Evolutionary conservation across 2,888 invertebrate species (phyloP).

Genomic region (Orthonevra nobilis): DNA sequence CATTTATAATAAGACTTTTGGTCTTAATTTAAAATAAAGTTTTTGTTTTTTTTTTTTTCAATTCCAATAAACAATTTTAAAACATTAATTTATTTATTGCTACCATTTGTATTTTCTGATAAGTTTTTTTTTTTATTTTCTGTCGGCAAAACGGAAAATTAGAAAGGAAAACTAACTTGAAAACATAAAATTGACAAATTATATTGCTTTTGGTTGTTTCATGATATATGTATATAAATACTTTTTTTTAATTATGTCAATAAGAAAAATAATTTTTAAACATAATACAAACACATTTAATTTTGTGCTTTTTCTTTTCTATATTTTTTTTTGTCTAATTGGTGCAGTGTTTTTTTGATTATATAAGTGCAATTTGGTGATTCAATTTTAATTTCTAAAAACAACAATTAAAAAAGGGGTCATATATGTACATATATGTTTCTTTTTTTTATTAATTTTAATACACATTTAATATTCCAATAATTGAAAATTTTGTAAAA

Average conservation of each 20-base stretch:
- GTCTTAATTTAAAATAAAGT: background rate
- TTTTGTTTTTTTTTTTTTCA: background rate
- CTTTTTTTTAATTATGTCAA: background rate
- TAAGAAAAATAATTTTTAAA: background rate
- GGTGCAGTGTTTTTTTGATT: slow-evolving; percentile 55
- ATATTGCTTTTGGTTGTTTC: slow-evolving; percentile 62
- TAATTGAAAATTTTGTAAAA: slow-evolving; percentile 44
- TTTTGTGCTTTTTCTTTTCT: background rate
- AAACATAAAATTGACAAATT: slow-evolving; percentile 48
- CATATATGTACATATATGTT: slow-evolving; percentile 4
- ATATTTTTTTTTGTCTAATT: slow-evolving; percentile 25
- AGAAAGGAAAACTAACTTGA: background rate
- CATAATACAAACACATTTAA: background rate
- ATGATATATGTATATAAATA: slow-evolving; percentile 48
- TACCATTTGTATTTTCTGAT: slow-evolving; percentile 31
- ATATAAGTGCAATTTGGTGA: slow-evolving; percentile 68
- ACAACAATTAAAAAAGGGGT: slow-evolving; percentile 32
- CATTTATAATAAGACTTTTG: background rate
- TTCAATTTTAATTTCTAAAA: slow-evolving; percentile 19
- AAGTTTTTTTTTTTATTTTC: slow-evolving; percentile 18
- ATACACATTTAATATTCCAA: slow-evolving; percentile 23
- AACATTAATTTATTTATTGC: slow-evolving; percentile 44
- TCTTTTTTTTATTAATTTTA: background rate
- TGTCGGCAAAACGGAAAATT: too few relatives aligned
- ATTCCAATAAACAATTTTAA: background rate